Percentiles rank a stretch among this genome's conserved stretches.
Evolutionary conservation across 2,888 invertebrate species (phyloP).

Genomic region (Noctua janthe): DNA sequence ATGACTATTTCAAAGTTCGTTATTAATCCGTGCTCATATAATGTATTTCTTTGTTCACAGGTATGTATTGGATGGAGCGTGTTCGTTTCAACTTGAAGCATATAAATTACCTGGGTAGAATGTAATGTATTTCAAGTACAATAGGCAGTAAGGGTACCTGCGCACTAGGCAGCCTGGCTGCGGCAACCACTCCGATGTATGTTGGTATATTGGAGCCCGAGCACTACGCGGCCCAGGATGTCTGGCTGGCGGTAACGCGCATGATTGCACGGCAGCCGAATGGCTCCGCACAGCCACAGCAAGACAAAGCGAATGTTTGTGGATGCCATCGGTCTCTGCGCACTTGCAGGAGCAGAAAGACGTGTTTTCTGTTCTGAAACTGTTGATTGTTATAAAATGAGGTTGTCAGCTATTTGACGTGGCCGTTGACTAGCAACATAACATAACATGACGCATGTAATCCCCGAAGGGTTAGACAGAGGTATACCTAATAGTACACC

Average conservation of each 20-base stretch:
- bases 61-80: conserved; percentile 41
- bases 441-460: no score
- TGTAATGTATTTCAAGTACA: background rate
- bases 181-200: background rate
- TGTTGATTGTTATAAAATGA: background rate
- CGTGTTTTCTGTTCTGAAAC: background rate
- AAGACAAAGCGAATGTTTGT: background rate
- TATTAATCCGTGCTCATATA: background rate
- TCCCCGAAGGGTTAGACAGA: no score
- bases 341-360: background rate
- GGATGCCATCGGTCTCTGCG: background rate
- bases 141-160: background rate
- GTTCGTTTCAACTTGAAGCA: background rate
- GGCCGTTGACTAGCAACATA: background rate
- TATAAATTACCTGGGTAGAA: background rate
- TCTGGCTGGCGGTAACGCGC: background rate
- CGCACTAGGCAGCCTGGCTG: background rate
- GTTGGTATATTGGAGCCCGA: background rate
- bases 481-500: no score
- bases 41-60: conserved; percentile 46
- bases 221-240: background rate
- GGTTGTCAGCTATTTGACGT: background rate
- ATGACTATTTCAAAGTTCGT: background rate
- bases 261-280: background rate
- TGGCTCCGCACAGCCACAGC: no score